Percentiles rank a stretch among this genome's conserved stretches.
Evolutionary conservation across 2,888 invertebrate genomes (phyloP).

Genomic region (Syrphus vitripennis): DNA sequence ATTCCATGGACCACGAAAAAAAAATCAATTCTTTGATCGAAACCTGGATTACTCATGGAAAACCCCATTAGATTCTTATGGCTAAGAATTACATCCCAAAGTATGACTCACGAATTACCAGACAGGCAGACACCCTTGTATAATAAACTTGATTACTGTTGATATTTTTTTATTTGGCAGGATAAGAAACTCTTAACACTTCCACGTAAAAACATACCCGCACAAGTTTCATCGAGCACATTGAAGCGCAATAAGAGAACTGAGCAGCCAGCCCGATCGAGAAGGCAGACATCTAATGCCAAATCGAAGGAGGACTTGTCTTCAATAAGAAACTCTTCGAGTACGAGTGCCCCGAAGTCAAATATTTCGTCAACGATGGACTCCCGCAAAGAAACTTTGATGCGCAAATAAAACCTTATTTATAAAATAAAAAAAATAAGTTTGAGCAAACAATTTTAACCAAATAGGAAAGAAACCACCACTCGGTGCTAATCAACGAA

Average conservation of each 20-base stretch:
- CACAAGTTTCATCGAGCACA: conserved; percentile 75
- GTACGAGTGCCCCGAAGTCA: conserved; percentile 77
- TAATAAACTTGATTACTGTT: not conserved
- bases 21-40: too few relatives aligned
- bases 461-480: conserved; percentile 46
- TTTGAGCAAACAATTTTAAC: conserved; percentile 49
- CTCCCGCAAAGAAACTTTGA: conserved; percentile 52
- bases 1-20: too few relatives aligned
- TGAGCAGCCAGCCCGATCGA: conserved; percentile 73
- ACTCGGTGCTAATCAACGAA: conserved; percentile 57
- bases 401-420: conserved; percentile 42
- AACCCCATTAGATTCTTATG: too few relatives aligned
- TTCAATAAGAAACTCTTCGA: conserved; percentile 76
- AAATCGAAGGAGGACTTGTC: conserved; percentile 77
- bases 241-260: conserved; percentile 76
- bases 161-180: conserved; percentile 66
- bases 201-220: conserved; percentile 75
- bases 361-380: conserved; percentile 76
- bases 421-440: not conserved
- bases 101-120: too few relatives aligned
- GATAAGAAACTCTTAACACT: conserved; percentile 75
- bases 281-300: conserved; percentile 73
- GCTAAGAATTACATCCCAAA: too few relatives aligned
- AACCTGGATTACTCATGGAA: too few relatives aligned
- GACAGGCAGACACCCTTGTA: too few relatives aligned